These are phyloP conservation scores for Episyrphus balteatus DNA, from an alignment of 1,140 invertebrate genomes.

Conservation along the genomic window DNA sequence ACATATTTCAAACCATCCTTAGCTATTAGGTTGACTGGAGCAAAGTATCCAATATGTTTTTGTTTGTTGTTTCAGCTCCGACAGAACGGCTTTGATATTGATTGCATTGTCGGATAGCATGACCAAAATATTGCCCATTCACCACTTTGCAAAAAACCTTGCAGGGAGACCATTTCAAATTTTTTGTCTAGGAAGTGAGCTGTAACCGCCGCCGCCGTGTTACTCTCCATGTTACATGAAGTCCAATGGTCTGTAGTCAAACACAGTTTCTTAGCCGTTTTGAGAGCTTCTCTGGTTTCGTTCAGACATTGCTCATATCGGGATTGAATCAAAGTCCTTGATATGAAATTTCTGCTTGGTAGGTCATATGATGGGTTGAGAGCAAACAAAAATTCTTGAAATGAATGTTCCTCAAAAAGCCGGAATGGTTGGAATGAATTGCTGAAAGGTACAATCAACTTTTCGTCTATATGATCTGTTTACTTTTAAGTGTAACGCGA, in stretches of 20 bases:
- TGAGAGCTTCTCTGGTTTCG: background rate
- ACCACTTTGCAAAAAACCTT: no score
- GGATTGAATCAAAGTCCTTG: background rate
- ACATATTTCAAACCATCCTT: no score
- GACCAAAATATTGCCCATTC: no score
- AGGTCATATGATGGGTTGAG: background rate
- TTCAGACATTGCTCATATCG: background rate
- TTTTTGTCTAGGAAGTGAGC: conserved; percentile 6
- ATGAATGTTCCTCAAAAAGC: background rate
- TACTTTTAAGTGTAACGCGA: background rate
- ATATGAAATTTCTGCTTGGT: background rate
- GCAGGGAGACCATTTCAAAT: conserved; percentile 2
- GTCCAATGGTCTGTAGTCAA: background rate
- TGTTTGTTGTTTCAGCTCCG: no score
- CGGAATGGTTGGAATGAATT: background rate
- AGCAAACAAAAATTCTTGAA: background rate
- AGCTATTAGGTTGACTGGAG: background rate
- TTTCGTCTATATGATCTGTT: background rate
- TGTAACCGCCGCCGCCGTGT: conserved; percentile 4
- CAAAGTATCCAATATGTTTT: background rate
- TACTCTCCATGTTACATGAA: conserved; percentile 2
- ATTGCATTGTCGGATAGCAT: background rate
- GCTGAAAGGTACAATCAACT: background rate
- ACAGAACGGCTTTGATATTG: no score
- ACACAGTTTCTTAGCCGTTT: background rate